Percentiles rank a stretch among this genome's conserved stretches.
Evolutionary conservation across 2,113 vertebrate species (phyloP).

Genomic region (Turdus rufiventris): DNA sequence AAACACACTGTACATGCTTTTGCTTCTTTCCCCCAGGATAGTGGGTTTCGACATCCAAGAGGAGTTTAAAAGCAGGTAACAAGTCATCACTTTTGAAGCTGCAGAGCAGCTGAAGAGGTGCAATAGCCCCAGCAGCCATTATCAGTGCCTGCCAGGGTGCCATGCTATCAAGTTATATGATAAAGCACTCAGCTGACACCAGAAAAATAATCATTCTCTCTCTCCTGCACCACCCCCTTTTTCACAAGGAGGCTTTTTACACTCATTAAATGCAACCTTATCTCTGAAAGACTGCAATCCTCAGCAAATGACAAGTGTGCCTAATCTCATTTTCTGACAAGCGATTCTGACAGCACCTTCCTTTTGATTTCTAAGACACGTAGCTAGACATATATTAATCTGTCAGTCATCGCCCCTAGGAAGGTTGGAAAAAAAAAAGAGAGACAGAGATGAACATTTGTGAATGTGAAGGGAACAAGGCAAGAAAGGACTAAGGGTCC

Average conservation of each 20-base stretch:
- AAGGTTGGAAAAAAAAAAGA: constrained; percentile 64
- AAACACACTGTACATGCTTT: constrained; percentile 47
- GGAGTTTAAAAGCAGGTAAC: constrained; percentile 68
- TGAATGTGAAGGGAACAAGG: constrained; percentile 72
- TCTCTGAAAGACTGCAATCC: constrained; percentile 86
- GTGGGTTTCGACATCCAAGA: constrained; percentile 60
- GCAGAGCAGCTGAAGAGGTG: constrained; percentile 43
- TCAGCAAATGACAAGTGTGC: constrained; percentile 89
- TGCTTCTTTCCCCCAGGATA: constrained; percentile 57
- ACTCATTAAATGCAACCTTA: constrained; percentile 93
- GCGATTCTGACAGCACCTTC: constrained; percentile 92
- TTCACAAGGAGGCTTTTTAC: constrained; percentile 81
- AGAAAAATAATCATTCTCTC: constrained; percentile 66
- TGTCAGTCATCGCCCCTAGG: constrained; percentile 89
- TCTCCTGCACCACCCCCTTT: constrained; percentile 61
- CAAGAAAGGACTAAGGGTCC: constrained; percentile 54
- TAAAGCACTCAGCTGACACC: constrained; percentile 76
- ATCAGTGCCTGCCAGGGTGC: constrained; percentile 72
- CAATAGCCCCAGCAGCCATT: constrained; percentile 65
- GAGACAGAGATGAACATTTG: constrained; percentile 63
- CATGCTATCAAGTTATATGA: constrained; percentile 62
- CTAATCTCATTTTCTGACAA: constrained; percentile 94
- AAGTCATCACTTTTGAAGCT: constrained; percentile 59
- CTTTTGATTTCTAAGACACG: constrained; percentile 91
- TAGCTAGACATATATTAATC: constrained; percentile 97